A percentile compares a stretch with the other conserved stretches of the same genome.
Conservation (phyloP, 2,888 invertebrate genomes). For the Smittia sp. region DNA sequence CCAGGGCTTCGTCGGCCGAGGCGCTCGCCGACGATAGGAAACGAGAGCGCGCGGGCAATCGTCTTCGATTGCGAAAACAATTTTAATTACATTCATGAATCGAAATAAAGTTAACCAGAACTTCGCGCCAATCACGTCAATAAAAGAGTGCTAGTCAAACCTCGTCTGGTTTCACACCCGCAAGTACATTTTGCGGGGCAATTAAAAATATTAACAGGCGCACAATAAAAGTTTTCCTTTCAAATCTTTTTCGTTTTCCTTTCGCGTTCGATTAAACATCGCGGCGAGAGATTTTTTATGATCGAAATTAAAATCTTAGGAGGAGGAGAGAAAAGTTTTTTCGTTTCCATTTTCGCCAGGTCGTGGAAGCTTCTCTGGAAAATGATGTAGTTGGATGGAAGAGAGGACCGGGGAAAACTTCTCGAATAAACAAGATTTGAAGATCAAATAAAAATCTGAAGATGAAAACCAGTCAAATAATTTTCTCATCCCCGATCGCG, state of each 20-base stretch:
- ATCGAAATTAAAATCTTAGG: slow-evolving; percentile 16
- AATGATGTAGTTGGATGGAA: not conserved
- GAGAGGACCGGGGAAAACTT: not conserved
- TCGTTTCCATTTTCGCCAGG: not conserved
- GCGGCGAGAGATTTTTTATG: slow-evolving; percentile 14
- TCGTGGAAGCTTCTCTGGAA: not conserved
- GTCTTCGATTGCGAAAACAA: not conserved
- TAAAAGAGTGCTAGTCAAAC: not conserved
- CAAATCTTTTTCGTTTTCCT: not conserved
- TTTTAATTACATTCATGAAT: not conserved
- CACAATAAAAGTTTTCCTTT: not conserved
- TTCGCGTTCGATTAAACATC: slow-evolving; percentile 19
- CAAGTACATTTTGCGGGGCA: not conserved
- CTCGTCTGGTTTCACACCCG: not conserved
- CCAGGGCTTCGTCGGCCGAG: not conserved
- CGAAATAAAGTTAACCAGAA: not conserved
- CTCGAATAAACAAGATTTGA: slow-evolving; percentile 35
- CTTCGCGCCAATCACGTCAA: not conserved
- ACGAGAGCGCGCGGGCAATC: not conserved
- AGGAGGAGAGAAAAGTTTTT: not conserved
- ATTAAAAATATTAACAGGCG: slow-evolving; percentile 29
- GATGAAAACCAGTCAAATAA: slow-evolving; percentile 21
- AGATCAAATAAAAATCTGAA: slow-evolving; percentile 38
- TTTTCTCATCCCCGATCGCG: not conserved
- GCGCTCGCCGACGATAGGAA: not conserved